Base-by-base conservation (phyloP, 2,888 invertebrate genomes). In the Sminthurinus aureus region DNA sequence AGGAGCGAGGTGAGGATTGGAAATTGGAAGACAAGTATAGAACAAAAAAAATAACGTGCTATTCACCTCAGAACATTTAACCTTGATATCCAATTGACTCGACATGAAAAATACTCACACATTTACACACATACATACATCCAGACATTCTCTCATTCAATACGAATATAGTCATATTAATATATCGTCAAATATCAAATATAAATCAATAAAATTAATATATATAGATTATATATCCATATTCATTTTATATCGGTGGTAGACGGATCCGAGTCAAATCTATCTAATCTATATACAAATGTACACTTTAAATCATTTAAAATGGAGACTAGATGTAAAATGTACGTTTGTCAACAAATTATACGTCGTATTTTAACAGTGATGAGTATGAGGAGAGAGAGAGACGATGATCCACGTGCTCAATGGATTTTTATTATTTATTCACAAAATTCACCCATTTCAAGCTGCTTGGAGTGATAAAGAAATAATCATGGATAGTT, bases 41-140 rank as follows among this genome's bases (percentile, higher is more conserved):
- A 66, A 20, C 15, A 20, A 71, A 24, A 71, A 24, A 71, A 71
- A 71, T 71, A 71, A 71, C 76, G 79, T 83, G 83, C 85, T 85
- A 79, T 85, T 85, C 85, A 85, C 85, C 85, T 85, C 85, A 71
- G 79, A 81, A 79, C 58, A 83, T 77, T 85, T 79, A 83, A 81
- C 85, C 85, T 85, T 85, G 85, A 85, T 38, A 38, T 52, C 82
- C 64, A 77, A 77, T 82, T 58, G 71, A 58, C 83, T 78, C 38
- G 69, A 77, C 82, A 83, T 26, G 75, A 64, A 58, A 58, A 58
- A 58, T 58, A 58, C 71, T 24, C 71, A 20, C 69, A 64, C 64
- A 64, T 9, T 2, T 20, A 9, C 69, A 69, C 69, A 64, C 64
- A 4, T 64, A 38, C 38, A 38, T 38, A 6, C 38, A 38, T 38